These are phyloP conservation scores for Eurytoma adleriae DNA, from an alignment of 2,888 invertebrate genomes.

Conservation along the genomic window DNA sequence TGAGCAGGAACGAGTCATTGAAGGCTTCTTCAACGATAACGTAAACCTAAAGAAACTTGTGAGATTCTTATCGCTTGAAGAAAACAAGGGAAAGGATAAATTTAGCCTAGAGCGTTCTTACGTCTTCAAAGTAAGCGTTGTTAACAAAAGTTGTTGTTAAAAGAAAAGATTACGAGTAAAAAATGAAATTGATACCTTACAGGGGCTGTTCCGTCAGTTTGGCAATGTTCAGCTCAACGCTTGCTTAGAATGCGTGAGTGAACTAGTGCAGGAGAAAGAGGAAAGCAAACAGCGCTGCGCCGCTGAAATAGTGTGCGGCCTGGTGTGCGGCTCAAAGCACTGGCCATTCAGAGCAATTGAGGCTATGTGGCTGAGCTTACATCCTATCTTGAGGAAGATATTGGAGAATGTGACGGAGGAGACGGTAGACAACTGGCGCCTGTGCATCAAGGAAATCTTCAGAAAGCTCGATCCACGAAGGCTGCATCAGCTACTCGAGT, in stretches of 20 bases:
- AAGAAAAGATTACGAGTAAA: too few species aligned
- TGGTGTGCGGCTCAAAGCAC: conserved; percentile 89
- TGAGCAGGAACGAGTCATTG: conserved; percentile 82
- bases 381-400: conserved; percentile 81
- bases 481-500: conserved; percentile 80
- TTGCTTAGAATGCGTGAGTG: conserved; percentile 82
- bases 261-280: conserved; percentile 82
- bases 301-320: conserved; percentile 87
- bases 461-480: conserved; percentile 86
- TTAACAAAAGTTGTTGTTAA: too few species aligned
- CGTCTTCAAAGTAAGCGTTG: conserved; percentile 79
- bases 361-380: conserved; percentile 80
- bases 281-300: conserved; percentile 90
- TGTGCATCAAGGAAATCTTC: conserved; percentile 83
- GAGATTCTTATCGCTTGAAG: conserved; percentile 86
- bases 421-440: conserved; percentile 85
- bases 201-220: conserved; percentile 86
- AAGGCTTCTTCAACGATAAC: conserved; percentile 82
- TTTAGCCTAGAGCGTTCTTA: conserved; percentile 80
- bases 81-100: conserved; percentile 82
- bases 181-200: too few species aligned
- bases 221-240: conserved; percentile 82
- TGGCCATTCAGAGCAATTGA: conserved; percentile 84
- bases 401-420: conserved; percentile 85
- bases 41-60: conserved; percentile 84